Base-by-base conservation (phyloP, 2,113 vertebrate species). In the Oryzias woworae region DNA sequence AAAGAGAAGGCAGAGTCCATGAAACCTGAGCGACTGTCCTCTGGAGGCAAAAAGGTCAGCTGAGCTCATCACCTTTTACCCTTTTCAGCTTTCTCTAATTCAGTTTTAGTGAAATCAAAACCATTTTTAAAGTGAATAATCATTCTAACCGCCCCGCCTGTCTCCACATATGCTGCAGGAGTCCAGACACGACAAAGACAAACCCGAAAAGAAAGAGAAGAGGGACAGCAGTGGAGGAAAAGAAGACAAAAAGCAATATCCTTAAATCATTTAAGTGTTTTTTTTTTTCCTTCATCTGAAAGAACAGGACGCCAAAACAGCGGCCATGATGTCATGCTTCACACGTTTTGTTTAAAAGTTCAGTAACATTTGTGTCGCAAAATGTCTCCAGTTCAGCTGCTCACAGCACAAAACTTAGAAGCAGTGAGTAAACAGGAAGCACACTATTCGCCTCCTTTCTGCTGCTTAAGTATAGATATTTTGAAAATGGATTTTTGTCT, bases 181-280 rank as follows among this genome's bases (percentile, higher is more conserved):
- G 77, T 98, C 96, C 60, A 94, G 96, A 80, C 97, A 98, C 22
- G 96, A 98, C 78, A 98, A 99, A 88, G 96, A 98, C 84, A 98
- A 99, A 87, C 71, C 94, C 62, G 97, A 99, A 76, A 99, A 98
- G 90, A 98, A 88, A 57, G 89, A 98, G 69, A 99, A 99, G 88
- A 91, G 96, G 63, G 96, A 98, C 52, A 94, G 94, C 85, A 91
- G 94, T 71, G 95, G 96, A 49, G 93, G 94, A 55, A 99, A 99
- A 85, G 97, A 99, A 86, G 97, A 98, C 75, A 99, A 99, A 93
- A 99, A 98, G 92, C 97, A 99, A 99, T 99, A 98, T 99, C 97
- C 97, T 98, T 96, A n/a, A 42, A 14, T 48, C 56, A 49, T 24
- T 42, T 43, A 1, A 20, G 5, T 17, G 47, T 5, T 24, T 24